Evolutionary conservation across 2,113 vertebrate genomes (phyloP).

Genomic region (Aramus guarauna): DNA sequence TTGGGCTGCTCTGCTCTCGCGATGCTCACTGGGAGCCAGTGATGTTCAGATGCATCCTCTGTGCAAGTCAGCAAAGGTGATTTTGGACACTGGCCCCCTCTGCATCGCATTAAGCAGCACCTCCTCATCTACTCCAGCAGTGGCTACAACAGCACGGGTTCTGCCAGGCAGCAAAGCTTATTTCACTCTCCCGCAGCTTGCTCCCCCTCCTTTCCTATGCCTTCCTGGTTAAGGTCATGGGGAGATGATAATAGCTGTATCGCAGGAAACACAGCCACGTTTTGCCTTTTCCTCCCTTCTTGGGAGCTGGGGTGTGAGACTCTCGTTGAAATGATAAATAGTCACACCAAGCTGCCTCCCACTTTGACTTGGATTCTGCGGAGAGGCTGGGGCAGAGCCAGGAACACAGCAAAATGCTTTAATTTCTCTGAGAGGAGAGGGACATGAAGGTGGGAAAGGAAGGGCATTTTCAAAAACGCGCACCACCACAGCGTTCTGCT

Average conservation of each 20-base stretch:
- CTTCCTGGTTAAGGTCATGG: not conserved
- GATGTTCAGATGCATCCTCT: not conserved
- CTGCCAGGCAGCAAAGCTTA: not conserved
- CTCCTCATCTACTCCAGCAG: not conserved
- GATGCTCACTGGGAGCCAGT: not conserved
- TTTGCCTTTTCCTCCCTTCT: not conserved
- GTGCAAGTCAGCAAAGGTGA: not conserved
- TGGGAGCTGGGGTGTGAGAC: not conserved
- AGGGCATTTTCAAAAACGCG: not conserved
- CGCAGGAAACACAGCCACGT: not conserved
- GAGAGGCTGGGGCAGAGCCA: not conserved
- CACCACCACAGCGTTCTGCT: rapidly evolving
- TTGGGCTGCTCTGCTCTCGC: not conserved
- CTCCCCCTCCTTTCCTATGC: not conserved
- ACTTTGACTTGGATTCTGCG: not conserved
- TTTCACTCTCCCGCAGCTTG: not conserved
- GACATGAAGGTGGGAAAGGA: not conserved
- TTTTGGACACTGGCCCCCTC: not conserved
- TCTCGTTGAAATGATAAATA: not conserved
- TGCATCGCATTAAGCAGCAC: not conserved
- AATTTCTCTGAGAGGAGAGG: rapidly evolving
- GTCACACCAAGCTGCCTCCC: not conserved
- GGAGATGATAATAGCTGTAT: not conserved
- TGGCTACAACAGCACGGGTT: not conserved
- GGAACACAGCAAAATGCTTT: rapidly evolving